These are phyloP conservation scores for Gymnoscopelus microlampas DNA, from an alignment of 2,797 vertebrate species.

Conservation along the genomic window DNA sequence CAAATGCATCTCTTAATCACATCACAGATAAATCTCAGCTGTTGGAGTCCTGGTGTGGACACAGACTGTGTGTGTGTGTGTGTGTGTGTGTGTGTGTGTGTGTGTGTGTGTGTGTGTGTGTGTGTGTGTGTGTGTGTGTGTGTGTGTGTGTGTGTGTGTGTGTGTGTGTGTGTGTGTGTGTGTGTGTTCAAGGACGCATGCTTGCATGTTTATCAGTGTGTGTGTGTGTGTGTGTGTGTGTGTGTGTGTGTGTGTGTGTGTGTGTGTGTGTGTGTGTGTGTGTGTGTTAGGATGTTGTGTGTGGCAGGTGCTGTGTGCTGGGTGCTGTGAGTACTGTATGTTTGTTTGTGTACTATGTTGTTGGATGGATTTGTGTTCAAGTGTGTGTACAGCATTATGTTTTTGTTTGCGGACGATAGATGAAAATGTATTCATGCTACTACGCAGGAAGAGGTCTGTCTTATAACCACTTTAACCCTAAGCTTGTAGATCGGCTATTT, in stretches of 20 bases:
- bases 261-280: no score
- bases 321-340: neutral
- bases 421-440: neutral
- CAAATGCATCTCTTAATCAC: slow-evolving; percentile 81
- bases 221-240: slow-evolving; percentile 18
- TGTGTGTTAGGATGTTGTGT: no score
- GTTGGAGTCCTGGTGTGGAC: slow-evolving; percentile 45
- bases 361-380: no score
- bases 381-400: no score
- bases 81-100: slow-evolving; percentile 7
- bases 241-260: neutral
- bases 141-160: neutral
- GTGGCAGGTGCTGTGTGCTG: neutral
- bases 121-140: slow-evolving; percentile 24
- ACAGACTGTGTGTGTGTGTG: slow-evolving; percentile 39
- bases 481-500: neutral
- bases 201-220: slow-evolving; percentile 10
- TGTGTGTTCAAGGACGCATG: neutral
- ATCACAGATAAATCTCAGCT: slow-evolving; percentile 77
- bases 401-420: neutral
- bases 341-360: slow-evolving; percentile 16
- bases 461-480: neutral
- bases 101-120: slow-evolving; percentile 11
- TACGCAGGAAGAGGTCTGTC: neutral
- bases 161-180: neutral